phyloP scores from a whole-genome alignment of 2,888 invertebrate genomes.

The Andrena praecox region DNA sequence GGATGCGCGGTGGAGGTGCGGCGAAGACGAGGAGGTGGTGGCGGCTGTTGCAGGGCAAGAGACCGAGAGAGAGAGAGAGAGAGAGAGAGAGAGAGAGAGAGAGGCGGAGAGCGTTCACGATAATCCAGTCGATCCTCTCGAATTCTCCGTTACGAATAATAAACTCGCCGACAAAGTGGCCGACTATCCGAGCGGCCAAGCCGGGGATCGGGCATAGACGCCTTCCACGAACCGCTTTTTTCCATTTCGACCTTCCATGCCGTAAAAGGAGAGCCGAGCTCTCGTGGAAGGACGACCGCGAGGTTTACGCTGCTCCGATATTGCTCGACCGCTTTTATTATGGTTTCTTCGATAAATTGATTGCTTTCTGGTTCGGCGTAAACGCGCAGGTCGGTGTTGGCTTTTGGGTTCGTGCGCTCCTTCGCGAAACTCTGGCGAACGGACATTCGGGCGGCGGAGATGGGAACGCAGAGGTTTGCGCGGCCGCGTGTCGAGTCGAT shows the following conservation, averaged over 20 bases:
- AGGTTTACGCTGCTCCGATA: slow-evolving; percentile 47
- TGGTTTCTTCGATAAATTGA: slow-evolving; percentile 66
- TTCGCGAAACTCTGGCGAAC: too few relatives aligned
- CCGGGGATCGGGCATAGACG: slow-evolving; percentile 59
- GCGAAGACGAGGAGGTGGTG: slow-evolving; percentile 8
- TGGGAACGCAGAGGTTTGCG: too few relatives aligned
- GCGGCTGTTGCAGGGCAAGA: not conserved
- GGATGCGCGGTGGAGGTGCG: not conserved
- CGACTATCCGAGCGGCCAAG: slow-evolving; percentile 50
- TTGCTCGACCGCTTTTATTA: slow-evolving; percentile 47
- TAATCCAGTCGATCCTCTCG: slow-evolving; percentile 65
- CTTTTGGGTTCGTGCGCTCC: too few relatives aligned
- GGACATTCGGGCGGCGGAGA: too few relatives aligned
- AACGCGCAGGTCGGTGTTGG: not conserved
- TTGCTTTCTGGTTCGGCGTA: slow-evolving; percentile 37
- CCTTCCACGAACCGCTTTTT: slow-evolving; percentile 66
- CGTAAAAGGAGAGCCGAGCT: slow-evolving; percentile 62
- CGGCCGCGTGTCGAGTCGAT: too few relatives aligned
- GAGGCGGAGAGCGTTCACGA: slow-evolving; percentile 62
- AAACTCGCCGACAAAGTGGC: slow-evolving; percentile 77
- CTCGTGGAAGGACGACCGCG: slow-evolving; percentile 50
- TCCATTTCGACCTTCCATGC: slow-evolving; percentile 60
- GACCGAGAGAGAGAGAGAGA: slow-evolving; percentile 6
- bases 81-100: slow-evolving; percentile 5
- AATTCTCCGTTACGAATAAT: slow-evolving; percentile 74